These are phyloP conservation scores for Auanema sp. DNA, from an alignment of 2,888 invertebrate genomes.

Conservation along the genomic window DNA sequence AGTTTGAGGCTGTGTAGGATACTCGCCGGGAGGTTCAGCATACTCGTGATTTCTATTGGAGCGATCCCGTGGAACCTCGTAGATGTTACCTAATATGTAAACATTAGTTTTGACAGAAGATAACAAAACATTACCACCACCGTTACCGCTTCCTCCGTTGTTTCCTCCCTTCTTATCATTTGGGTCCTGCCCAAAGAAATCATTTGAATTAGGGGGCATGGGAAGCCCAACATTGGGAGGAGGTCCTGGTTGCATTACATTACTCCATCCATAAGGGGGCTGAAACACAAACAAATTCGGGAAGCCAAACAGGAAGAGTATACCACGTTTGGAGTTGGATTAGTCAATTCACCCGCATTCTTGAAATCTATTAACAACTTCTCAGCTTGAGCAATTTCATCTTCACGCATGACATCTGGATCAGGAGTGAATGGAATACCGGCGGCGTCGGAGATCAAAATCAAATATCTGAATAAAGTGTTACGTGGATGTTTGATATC, in stretches of 20 bases:
- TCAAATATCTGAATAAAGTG: conserved; percentile 70
- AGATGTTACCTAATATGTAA: conserved; percentile 28
- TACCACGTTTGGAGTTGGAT: conserved; percentile 2
- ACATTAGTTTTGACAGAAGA: not conserved
- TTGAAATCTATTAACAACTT: conserved; percentile 63
- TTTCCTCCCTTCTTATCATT: too few relatives aligned
- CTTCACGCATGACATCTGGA: conserved; percentile 72
- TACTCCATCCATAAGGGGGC: conserved; percentile 22
- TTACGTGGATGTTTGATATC: too few relatives aligned
- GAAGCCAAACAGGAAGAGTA: too few relatives aligned
- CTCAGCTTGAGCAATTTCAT: conserved; percentile 58
- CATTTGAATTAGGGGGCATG: conserved; percentile 7
- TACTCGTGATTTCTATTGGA: conserved; percentile 30
- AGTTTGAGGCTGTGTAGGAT: not conserved
- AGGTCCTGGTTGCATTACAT: conserved; percentile 1
- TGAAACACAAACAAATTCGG: conserved; percentile 10
- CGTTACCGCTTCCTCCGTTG: conserved; percentile 6
- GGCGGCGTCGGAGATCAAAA: conserved; percentile 94
- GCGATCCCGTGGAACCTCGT: conserved; percentile 30
- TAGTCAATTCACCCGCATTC: conserved; percentile 35
- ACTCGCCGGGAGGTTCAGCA: conserved; percentile 25
- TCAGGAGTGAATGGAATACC: conserved; percentile 93
- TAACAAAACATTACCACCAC: conserved; percentile 19
- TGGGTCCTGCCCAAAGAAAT: too few relatives aligned
- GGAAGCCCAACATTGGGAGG: conserved; percentile 2